These are phyloP conservation scores for Bolinopsis microptera DNA, from an alignment of 37 sponge, comb jelly and placozoan species.

Conservation along the genomic window DNA sequence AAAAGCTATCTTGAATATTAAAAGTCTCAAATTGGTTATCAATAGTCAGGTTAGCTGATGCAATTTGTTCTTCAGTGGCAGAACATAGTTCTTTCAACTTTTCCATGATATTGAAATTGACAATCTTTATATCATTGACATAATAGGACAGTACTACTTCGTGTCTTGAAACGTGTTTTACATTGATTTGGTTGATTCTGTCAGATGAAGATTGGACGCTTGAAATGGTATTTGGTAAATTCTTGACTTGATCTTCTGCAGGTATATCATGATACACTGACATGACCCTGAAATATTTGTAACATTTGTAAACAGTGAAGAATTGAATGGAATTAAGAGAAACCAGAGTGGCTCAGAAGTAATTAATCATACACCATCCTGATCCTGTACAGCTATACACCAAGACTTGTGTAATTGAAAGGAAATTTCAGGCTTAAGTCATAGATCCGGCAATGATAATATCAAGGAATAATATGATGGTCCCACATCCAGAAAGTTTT, in stretches of 20 bases:
- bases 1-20: not conserved
- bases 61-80: not conserved
- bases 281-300: constrained; percentile 19
- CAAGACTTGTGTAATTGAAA: too few relatives aligned
- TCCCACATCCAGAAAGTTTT: too few relatives aligned
- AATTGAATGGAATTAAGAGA: too few relatives aligned
- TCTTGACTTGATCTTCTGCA: not conserved
- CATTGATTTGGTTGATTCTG: constrained; percentile 1
- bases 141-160: constrained; percentile 3
- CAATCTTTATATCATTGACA: not conserved
- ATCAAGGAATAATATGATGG: too few relatives aligned
- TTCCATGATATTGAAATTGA: not conserved
- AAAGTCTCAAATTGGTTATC: not conserved
- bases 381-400: too few relatives aligned
- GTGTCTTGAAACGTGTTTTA: not conserved
- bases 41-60: not conserved
- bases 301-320: too few relatives aligned
- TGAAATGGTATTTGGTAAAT: not conserved
- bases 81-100: not conserved
- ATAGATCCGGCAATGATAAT: too few relatives aligned
- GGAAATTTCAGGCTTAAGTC: too few relatives aligned
- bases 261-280: not conserved
- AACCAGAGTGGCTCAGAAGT: too few relatives aligned
- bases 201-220: not conserved
- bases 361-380: too few relatives aligned